phyloP scores from a whole-genome alignment of 2,888 invertebrate genomes.

The Platerodrilus igneus region DNA sequence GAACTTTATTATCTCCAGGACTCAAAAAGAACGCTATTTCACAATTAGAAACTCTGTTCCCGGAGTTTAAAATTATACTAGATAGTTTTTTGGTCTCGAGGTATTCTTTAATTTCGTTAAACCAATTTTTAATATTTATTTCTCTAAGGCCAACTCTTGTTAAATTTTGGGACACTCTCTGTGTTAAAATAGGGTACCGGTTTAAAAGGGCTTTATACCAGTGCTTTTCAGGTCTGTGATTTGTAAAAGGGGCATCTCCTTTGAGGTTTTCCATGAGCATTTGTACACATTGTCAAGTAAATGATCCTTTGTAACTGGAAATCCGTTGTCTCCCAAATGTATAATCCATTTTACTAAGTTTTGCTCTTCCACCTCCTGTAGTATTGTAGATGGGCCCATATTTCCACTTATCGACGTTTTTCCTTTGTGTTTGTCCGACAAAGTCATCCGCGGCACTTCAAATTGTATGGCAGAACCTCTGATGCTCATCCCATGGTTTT shows the following conservation, averaged over 20 bases:
- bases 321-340: not conserved
- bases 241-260: conserved; percentile 2
- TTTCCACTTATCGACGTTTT: conserved; percentile 3
- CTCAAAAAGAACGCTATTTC: conserved; percentile 30
- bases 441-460: not conserved
- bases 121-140: conserved; percentile 10
- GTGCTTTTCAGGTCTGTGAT: no score
- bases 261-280: conserved; percentile 4
- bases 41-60: conserved; percentile 5
- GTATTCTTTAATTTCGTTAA: conserved; percentile 7
- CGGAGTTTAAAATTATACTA: conserved; percentile 2
- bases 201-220: conserved; percentile 1
- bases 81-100: conserved; percentile 1
- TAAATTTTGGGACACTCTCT: conserved; percentile 2
- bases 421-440: conserved; percentile 6
- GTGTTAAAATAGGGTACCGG: conserved; percentile 3
- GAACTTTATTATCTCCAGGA: conserved; percentile 26
- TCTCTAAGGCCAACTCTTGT: no score
- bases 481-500: conserved; percentile 4
- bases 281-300: conserved; percentile 6
- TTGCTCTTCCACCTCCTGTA: not conserved
- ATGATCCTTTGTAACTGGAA: conserved; percentile 3
- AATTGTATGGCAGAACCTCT: conserved; percentile 1
- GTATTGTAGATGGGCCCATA: conserved; percentile 9
- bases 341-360: conserved; percentile 6